Percentiles rank a stretch among this genome's conserved stretches.
Evolutionary conservation across 2,888 invertebrate species (phyloP).

Genomic region (Drosophila stalkeri): DNA sequence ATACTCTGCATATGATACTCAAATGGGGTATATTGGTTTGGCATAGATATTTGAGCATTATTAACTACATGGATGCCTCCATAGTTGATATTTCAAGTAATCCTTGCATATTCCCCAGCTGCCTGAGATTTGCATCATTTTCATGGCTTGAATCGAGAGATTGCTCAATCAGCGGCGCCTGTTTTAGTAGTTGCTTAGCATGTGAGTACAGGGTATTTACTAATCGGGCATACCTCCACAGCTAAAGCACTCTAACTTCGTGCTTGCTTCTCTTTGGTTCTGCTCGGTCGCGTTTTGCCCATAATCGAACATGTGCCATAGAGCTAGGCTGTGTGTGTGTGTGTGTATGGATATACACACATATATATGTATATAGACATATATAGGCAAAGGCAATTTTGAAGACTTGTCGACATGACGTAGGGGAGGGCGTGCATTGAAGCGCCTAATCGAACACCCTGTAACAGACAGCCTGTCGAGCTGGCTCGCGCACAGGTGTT

Average conservation of each 20-base stretch:
- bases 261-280: slow-evolving; percentile 65
- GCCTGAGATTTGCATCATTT: neutral
- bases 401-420: slow-evolving; percentile 33
- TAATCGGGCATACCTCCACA: neutral
- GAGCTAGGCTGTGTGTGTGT: neutral
- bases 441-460: slow-evolving; percentile 61
- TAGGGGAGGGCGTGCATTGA: slow-evolving; percentile 52
- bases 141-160: neutral
- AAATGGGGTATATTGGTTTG: no score
- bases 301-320: slow-evolving; percentile 68
- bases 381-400: slow-evolving; percentile 23
- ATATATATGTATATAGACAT: neutral
- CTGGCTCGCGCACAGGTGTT: slow-evolving; percentile 57
- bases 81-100: neutral
- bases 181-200: neutral
- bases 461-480: slow-evolving; percentile 33
- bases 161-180: neutral
- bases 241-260: neutral
- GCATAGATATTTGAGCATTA: no score
- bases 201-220: neutral
- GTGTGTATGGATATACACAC: neutral
- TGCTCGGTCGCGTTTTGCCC: slow-evolving; percentile 79
- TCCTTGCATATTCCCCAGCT: neutral
- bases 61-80: neutral
- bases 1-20: no score